These are phyloP conservation scores for Oryzias melastigma DNA, from an alignment of 2,113 vertebrate species.

Conservation along the genomic window DNA sequence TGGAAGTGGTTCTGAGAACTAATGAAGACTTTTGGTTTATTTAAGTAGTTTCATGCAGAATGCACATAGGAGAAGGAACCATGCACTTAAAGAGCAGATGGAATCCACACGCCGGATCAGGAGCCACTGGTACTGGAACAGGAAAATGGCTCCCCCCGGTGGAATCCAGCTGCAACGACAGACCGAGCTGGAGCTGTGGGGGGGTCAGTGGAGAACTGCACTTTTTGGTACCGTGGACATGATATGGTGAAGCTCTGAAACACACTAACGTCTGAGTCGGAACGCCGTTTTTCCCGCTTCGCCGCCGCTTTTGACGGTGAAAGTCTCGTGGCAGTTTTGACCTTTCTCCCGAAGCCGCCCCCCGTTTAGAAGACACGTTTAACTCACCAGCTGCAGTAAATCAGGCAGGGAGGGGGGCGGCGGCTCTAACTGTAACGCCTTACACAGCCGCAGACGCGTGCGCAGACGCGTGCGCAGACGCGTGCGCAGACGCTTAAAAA, in stretches of 20 bases:
- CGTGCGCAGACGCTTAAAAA: slow-evolving; percentile 66
- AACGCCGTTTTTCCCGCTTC: neutral
- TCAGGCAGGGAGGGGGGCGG: slow-evolving; percentile 49
- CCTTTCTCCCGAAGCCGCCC: slow-evolving; percentile 38
- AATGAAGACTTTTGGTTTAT: slow-evolving; percentile 58
- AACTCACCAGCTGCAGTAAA: slow-evolving; percentile 78
- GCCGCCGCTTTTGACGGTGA: slow-evolving; percentile 47
- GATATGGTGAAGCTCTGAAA: slow-evolving; percentile 72
- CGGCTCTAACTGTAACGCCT: slow-evolving; percentile 76
- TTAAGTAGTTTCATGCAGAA: slow-evolving; percentile 66
- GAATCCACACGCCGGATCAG: slow-evolving; percentile 48
- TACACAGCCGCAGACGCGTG: slow-evolving; percentile 73
- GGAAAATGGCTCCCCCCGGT: slow-evolving; percentile 58
- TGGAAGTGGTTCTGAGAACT: slow-evolving; percentile 43
- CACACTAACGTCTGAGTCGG: slow-evolving; percentile 77
- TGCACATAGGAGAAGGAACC: slow-evolving; percentile 68
- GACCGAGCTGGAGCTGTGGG: slow-evolving; percentile 19
- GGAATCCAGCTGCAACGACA: slow-evolving; percentile 55
- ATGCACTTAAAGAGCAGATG: slow-evolving; percentile 64
- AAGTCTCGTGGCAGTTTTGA: slow-evolving; percentile 57
- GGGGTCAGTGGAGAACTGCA: slow-evolving; percentile 74
- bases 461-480: slow-evolving; percentile 56
- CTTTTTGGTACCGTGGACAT: slow-evolving; percentile 79
- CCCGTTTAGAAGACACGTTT: slow-evolving; percentile 43
- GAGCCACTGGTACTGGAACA: slow-evolving; percentile 61